Conservation (phyloP, 2,888 invertebrate genomes). For the Blera fallax region DNA sequence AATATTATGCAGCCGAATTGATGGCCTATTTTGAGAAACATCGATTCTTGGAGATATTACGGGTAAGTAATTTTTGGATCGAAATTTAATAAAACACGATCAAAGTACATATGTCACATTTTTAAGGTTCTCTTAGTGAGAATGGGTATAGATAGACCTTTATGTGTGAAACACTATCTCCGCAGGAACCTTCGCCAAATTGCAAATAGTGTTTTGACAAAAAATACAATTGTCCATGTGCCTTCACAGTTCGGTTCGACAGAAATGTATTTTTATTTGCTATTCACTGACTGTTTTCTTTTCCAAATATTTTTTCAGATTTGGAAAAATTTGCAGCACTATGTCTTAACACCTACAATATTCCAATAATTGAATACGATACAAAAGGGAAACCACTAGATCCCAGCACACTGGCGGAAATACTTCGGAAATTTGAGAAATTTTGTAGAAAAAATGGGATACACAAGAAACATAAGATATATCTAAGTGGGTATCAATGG, state of each 20-base stretch:
- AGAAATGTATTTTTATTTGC: not conserved
- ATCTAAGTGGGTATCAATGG: conserved; percentile 60
- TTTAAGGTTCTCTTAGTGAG: conserved; percentile 53
- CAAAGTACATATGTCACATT: no score
- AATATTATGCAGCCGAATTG: conserved; percentile 76
- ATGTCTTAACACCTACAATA: conserved; percentile 31
- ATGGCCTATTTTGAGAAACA: conserved; percentile 80
- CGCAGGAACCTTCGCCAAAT: conserved; percentile 61
- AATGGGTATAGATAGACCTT: conserved; percentile 52
- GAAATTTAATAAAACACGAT: not conserved
- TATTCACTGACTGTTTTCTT: not conserved
- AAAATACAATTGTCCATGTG: conserved; percentile 46
- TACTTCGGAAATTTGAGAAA: conserved; percentile 55
- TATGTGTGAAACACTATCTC: conserved; percentile 53
- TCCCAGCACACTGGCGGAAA: not conserved
- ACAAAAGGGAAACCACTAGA: not conserved
- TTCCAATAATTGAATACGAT: conserved; percentile 55
- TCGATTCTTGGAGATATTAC: conserved; percentile 78
- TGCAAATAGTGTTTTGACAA: conserved; percentile 38
- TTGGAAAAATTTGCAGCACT: not conserved
- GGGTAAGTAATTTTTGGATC: conserved; percentile 53
- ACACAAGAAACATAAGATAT: conserved; percentile 62
- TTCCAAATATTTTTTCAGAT: conserved; percentile 33
- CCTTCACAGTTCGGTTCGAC: conserved; percentile 58
- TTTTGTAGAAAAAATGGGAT: conserved; percentile 39